A percentile compares a stretch with the other conserved stretches of the same genome.
phyloP scores from a whole-genome alignment of 2,888 invertebrate genomes.

The Danaus chrysippus region DNA sequence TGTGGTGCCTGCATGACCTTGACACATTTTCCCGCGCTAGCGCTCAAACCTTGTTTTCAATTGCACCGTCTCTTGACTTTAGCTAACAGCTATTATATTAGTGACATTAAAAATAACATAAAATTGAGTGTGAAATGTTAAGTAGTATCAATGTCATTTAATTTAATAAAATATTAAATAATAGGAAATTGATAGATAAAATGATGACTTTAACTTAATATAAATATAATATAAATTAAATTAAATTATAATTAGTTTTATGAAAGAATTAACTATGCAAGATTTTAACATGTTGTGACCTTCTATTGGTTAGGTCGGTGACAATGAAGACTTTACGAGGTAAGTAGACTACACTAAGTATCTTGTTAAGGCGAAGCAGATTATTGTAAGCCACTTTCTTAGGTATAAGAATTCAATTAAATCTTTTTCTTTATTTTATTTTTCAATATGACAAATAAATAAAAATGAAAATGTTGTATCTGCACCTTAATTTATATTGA shows the following conservation, averaged over 20 bases:
- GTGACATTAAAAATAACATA: slow-evolving; percentile 35
- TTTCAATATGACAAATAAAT: too few species aligned
- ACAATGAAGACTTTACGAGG: slow-evolving; percentile 62
- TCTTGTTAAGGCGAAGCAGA: too few species aligned
- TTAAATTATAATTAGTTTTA: slow-evolving; percentile 9
- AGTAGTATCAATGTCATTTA: slow-evolving; percentile 9
- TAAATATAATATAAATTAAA: slow-evolving; percentile 9
- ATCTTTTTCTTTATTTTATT: too few species aligned
- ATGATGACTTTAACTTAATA: slow-evolving; percentile 29
- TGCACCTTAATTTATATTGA: neutral
- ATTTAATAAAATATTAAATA: neutral
- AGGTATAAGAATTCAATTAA: too few species aligned
- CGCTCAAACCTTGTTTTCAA: slow-evolving; percentile 66
- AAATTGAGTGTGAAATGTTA: slow-evolving; percentile 17
- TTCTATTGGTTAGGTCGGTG: slow-evolving; percentile 38
- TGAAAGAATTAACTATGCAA: neutral
- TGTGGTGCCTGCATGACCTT: slow-evolving; percentile 66
- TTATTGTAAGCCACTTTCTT: too few species aligned
- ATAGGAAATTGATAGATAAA: slow-evolving; percentile 12
- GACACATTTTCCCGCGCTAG: slow-evolving; percentile 75
- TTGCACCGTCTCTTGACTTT: slow-evolving; percentile 72
- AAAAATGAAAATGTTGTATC: too few species aligned
- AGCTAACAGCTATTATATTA: slow-evolving; percentile 60
- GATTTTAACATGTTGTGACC: slow-evolving; percentile 21
- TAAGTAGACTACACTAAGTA: slow-evolving; percentile 36